These are phyloP conservation scores for Andrena bucephala DNA, from an alignment of 2,888 invertebrate genomes.

Conservation along the genomic window DNA sequence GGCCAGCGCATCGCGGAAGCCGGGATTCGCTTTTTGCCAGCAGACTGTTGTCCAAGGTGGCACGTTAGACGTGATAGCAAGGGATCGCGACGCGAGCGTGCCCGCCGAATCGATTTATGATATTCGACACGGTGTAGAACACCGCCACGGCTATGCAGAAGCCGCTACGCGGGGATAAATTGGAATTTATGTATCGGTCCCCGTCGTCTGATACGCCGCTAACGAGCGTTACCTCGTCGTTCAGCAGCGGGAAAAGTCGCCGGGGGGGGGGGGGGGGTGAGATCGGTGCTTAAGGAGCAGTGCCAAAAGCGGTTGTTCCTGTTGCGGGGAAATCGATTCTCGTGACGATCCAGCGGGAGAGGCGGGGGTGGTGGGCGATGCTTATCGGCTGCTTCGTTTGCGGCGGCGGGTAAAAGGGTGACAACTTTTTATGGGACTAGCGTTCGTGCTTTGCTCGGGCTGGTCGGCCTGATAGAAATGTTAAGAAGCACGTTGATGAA, in stretches of 20 bases:
- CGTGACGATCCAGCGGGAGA: conserved; percentile 4
- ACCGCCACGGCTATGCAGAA: conserved; percentile 13
- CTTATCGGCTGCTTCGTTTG: conserved; percentile 19
- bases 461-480: conserved; percentile 1
- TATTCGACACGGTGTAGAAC: conserved; percentile 44
- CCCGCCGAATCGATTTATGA: conserved; percentile 57
- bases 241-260: conserved; percentile 27
- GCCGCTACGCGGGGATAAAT: conserved; percentile 42
- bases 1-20: conserved; percentile 13
- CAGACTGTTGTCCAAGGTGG: conserved; percentile 13
- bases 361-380: conserved; percentile 14
- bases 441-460: not conserved
- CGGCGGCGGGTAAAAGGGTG: not conserved
- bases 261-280: not conserved
- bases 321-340: conserved; percentile 39
- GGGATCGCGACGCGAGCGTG: conserved; percentile 44
- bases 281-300: conserved; percentile 11
- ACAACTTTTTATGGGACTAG: conserved; percentile 15
- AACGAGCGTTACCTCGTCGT: conserved; percentile 49
- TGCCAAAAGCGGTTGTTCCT: conserved; percentile 36
- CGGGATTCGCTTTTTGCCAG: conserved; percentile 38
- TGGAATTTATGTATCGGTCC: conserved; percentile 54
- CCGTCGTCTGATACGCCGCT: conserved; percentile 41
- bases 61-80: conserved; percentile 33
- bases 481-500: too few species aligned